These are phyloP conservation scores for Eueremaeus valkanovi DNA, from an alignment of 2,888 invertebrate species.

Conservation along the genomic window DNA sequence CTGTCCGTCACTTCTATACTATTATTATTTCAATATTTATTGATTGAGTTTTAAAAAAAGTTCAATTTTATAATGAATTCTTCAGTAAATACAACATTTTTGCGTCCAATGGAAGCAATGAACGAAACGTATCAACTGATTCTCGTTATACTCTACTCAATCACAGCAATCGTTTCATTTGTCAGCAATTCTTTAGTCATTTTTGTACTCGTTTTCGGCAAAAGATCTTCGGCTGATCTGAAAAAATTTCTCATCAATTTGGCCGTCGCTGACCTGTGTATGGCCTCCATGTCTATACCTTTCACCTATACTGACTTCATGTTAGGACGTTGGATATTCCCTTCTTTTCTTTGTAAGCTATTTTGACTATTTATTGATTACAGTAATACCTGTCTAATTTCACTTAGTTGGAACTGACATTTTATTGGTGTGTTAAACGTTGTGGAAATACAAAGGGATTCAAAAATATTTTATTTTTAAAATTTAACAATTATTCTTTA, in stretches of 20 bases:
- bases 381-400: no score
- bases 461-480: no score
- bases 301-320: neutral
- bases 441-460: no score
- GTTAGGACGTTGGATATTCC: conserved; percentile 8
- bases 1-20: no score
- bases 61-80: no score
- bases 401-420: no score
- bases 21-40: no score
- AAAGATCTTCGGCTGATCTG: neutral
- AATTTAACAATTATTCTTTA: no score
- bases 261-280: neutral
- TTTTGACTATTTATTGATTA: no score
- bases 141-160: neutral
- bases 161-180: neutral
- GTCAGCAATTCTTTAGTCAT: neutral
- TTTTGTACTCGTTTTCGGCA: neutral
- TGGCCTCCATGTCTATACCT: neutral
- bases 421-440: no score
- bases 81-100: no score
- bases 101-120: neutral
- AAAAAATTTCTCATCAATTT: conserved; percentile 7
- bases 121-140: neutral
- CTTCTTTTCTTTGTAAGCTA: neutral
- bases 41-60: no score